Conservation (phyloP, 1,140 invertebrate species). For the Subanguina moxae region DNA sequence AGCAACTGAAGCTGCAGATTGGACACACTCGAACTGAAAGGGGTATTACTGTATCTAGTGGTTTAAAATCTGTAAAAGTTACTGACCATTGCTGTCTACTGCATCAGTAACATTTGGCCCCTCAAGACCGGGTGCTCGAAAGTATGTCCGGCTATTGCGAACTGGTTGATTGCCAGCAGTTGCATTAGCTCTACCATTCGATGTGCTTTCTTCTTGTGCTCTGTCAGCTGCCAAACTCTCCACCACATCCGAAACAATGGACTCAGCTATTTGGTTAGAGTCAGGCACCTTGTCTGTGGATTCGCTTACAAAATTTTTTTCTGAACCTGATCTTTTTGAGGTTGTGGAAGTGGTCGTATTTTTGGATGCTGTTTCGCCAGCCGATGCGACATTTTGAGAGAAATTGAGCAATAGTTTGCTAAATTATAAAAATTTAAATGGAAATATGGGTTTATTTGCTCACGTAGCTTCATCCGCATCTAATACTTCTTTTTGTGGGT, state of each 20-base stretch:
- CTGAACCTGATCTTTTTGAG: not conserved
- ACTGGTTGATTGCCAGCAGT: not conserved
- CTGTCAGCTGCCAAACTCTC: slow-evolving; percentile 3
- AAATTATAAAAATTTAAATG: slow-evolving; percentile 4
- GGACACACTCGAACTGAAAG: slow-evolving; percentile 48
- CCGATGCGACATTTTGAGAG: slow-evolving; percentile 11
- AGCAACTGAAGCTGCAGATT: slow-evolving; percentile 58
- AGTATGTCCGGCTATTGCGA: slow-evolving; percentile 30
- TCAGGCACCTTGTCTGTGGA: not conserved
- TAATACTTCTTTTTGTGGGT: not conserved
- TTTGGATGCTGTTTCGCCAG: slow-evolving; percentile 9
- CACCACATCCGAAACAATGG: not conserved
- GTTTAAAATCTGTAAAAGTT: too few relatives aligned
- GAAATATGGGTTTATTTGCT: not conserved
- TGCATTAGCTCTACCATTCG: not conserved
- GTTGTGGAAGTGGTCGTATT: not conserved
- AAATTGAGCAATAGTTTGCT: slow-evolving; percentile 15
- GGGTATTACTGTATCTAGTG: too few relatives aligned
- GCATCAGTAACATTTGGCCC: slow-evolving; percentile 16
- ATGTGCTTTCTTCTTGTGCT: not conserved
- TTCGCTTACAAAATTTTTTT: not conserved
- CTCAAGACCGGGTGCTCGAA: slow-evolving; percentile 41
- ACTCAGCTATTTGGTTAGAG: not conserved
- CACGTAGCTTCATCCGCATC: slow-evolving; percentile 14
- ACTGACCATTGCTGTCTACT: too few relatives aligned